Evolutionary conservation across 2,113 vertebrate species (phyloP), one percentile per base, ranked within the genome.

Genomic region (Forbesichthys papilliferus): DNA sequence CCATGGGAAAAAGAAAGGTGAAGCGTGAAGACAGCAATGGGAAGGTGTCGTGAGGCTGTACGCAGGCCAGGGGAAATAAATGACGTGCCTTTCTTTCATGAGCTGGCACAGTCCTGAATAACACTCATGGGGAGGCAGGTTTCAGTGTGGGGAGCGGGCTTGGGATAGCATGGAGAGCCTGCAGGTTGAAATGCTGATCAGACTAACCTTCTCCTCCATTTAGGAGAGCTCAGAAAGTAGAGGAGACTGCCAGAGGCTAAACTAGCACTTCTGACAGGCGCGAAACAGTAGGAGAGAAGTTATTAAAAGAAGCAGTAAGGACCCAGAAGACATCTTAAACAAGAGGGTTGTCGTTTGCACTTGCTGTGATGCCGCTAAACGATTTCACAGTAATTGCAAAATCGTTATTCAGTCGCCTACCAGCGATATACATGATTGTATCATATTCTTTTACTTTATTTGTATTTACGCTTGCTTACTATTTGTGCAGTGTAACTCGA

Each of bases 121-220:
- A 81, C 87, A 84, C 46, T 54, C 64, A 18, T 55, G 62, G 3
- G 6, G 66, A 61, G 63, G 16, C 27, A 62, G 64, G 71, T 68
- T 73, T 64, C 18, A 62, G 68, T 71, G 77, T 49, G 75, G 78
- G 80, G 77, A 75, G 54, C 64, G 61, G 48, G 55, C 33, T 61
- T 11, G 9, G 67, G 61, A 66, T 16, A 68, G 71, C 51, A 42
- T 63, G 74, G 78, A 73, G 78, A 7, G 46, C 42, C 64, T 71
- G 59, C 42, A 56, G n/a, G 12, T 69, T 52, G 54, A 49, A 73
- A 66, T 54, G 48, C 54, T 48, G 69, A 63, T 76, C 73, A 73
- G 65, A 93, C 91, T 90, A 83, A 94, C 92, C 92, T 92, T 88
- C 89, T 89, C 73, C 88, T 89, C 81, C 77, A 77, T 85, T 89